A percentile compares a stretch with the other conserved stretches of the same genome.
These are phyloP conservation scores for Zeuzera pyrina DNA, from an alignment of 2,888 invertebrate species.

Conservation along the genomic window DNA sequence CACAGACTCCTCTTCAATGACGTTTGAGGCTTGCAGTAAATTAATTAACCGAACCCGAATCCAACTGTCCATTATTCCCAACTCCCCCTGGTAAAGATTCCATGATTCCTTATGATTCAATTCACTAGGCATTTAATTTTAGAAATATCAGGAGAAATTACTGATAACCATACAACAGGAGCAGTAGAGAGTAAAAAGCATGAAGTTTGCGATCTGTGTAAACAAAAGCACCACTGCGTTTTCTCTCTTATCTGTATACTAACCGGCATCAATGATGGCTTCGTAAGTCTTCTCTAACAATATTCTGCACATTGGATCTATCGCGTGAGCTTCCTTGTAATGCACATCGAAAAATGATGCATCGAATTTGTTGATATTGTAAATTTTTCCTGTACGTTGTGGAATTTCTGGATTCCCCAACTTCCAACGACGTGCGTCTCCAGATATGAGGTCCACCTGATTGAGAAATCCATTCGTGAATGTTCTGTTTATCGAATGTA, in stretches of 20 bases:
- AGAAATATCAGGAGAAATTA: no score
- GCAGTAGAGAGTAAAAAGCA: neutral
- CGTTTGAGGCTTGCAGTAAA: no score
- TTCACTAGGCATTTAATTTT: no score
- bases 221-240: no score
- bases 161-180: neutral
- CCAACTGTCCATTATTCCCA: no score
- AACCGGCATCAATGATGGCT: constrained; percentile 82
- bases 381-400: constrained; percentile 80
- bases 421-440: constrained; percentile 84
- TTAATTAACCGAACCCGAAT: no score
- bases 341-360: constrained; percentile 84
- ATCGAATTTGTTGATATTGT: constrained; percentile 81
- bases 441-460: constrained; percentile 87
- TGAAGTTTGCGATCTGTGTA: no score
- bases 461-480: neutral
- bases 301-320: constrained; percentile 86
- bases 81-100: no score
- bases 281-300: constrained; percentile 85
- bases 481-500: no score
- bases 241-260: no score
- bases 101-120: no score
- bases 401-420: constrained; percentile 82
- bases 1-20: no score
- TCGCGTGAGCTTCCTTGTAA: constrained; percentile 81